Evolutionary conservation across 2,797 vertebrate genomes (phyloP).

Genomic region (Melanotaenia pygmaea): DNA sequence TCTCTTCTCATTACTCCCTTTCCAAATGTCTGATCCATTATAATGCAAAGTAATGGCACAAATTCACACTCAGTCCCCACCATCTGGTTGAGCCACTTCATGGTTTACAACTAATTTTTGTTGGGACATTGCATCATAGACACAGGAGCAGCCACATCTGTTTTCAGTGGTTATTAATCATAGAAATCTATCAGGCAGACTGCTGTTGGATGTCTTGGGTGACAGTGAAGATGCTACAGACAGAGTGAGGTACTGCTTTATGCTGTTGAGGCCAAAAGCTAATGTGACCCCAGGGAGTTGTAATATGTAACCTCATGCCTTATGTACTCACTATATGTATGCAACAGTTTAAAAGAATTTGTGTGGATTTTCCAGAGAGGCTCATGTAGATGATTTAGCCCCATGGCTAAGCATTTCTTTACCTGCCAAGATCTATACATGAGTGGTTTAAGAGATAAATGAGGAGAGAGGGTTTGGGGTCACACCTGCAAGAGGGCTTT

Average conservation of each 20-base stretch:
- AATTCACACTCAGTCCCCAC: conserved; percentile 25
- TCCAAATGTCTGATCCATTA: conserved; percentile 35
- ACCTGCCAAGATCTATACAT: conserved; percentile 40
- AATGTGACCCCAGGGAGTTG: conserved; percentile 66
- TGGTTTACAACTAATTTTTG: conserved; percentile 50
- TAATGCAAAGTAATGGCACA: conserved; percentile 47
- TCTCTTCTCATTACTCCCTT: background rate
- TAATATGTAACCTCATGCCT: conserved; percentile 50
- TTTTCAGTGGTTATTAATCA: conserved; percentile 65
- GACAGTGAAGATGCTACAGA: conserved; percentile 37
- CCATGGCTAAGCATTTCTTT: conserved; percentile 38
- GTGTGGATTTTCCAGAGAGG: conserved; percentile 48
- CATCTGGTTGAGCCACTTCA: conserved; percentile 63
- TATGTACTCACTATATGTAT: conserved; percentile 53
- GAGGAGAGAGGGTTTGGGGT: background rate
- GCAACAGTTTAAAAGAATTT: conserved; percentile 43
- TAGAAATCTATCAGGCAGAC: conserved; percentile 42
- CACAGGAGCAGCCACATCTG: conserved; percentile 48
- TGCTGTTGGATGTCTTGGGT: conserved; percentile 45
- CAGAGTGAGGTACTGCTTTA: conserved; percentile 45
- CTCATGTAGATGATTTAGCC: conserved; percentile 64
- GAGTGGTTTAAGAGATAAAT: conserved; percentile 61
- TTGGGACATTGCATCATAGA: conserved; percentile 28
- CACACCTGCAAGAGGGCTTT: conserved; percentile 56
- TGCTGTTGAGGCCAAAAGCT: conserved; percentile 52